phyloP scores from a whole-genome alignment of 2,113 vertebrate genomes.

The Murina feae region DNA sequence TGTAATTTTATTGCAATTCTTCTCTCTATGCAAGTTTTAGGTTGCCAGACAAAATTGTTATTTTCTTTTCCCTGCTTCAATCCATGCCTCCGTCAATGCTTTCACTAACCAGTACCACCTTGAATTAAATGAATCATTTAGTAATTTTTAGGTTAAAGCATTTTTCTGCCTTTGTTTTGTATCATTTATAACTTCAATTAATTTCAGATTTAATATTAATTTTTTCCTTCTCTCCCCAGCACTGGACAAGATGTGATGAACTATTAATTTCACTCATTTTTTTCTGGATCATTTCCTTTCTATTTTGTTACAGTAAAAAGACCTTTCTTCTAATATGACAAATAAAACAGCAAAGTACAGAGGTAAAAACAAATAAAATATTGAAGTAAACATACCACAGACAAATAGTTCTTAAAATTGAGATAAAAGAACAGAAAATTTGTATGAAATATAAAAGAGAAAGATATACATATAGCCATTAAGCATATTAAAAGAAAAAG shows the following conservation, averaged over 20 bases:
- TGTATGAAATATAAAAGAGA: neutral
- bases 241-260: neutral
- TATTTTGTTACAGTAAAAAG: neutral
- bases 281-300: neutral
- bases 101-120: no score
- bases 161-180: neutral
- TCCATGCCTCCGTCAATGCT: neutral
- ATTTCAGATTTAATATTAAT: neutral
- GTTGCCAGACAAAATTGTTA: neutral
- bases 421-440: neutral
- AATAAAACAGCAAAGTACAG: neutral
- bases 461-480: neutral
- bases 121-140: neutral
- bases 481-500: neutral
- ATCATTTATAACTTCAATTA: neutral
- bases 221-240: neutral
- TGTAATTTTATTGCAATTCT: neutral
- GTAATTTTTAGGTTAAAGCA: neutral
- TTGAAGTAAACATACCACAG: neutral
- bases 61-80: neutral
- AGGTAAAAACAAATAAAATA: neutral
- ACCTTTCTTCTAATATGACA: neutral
- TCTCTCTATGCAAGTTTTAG: neutral
- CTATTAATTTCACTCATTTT: neutral
- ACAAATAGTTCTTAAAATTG: neutral